A percentile compares a stretch with the other conserved stretches of the same genome.
Conservation (phyloP, 2,797 vertebrate genomes). For the Oreochromis mossambicus region DNA sequence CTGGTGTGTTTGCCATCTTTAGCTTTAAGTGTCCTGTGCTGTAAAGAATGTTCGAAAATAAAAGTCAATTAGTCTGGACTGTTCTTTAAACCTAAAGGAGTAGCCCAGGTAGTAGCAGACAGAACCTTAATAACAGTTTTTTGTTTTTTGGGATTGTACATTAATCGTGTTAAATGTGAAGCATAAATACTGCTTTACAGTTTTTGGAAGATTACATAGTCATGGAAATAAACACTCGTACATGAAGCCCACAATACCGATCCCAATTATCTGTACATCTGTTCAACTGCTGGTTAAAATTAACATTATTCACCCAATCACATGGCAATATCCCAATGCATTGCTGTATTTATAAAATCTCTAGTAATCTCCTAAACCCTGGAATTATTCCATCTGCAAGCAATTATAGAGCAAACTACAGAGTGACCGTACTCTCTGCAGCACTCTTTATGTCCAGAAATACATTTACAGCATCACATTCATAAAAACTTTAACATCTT, state of each 20-base stretch:
- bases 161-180: background rate
- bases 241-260: background rate
- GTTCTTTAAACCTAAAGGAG: rapidly evolving
- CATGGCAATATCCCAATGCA: background rate
- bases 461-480: background rate
- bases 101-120: rapidly evolving
- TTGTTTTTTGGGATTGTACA: background rate
- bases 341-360: background rate
- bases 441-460: background rate
- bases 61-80: rapidly evolving
- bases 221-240: background rate
- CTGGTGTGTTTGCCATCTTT: background rate
- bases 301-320: background rate
- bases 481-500: rapidly evolving
- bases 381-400: background rate
- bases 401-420: background rate
- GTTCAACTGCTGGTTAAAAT: background rate
- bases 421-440: background rate
- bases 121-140: rapidly evolving
- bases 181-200: no score
- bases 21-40: background rate
- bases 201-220: no score
- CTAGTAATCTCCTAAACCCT: background rate
- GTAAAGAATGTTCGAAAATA: rapidly evolving
- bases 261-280: background rate